Evolutionary conservation across 2,888 invertebrate species (phyloP), one percentile per base, ranked within the genome.

Genomic region (Dermolepida albohirtum): DNA sequence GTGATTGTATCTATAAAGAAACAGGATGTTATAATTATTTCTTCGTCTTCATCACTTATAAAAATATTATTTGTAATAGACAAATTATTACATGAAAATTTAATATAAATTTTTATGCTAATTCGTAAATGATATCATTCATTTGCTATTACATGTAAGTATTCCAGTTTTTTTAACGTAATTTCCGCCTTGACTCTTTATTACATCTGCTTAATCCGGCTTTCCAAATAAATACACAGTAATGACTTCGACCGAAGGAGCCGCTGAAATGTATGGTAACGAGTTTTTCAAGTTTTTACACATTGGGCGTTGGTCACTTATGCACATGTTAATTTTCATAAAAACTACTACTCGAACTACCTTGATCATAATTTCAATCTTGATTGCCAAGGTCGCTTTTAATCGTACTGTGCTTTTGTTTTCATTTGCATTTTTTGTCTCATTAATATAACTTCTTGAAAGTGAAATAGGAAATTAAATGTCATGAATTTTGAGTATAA

Each of bases 281-380:
- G 49, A 49, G 49, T 49, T 49, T 49, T 6, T 49, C 49, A 16
- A 49, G 49, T 49, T 49, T 49, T 49, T 17, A 49, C 49, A 8
- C 22, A 51, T 16, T 57, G 57, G 57, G 57, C 41, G 57, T 57
- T 57, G 57, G 57, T 40, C 41, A 6, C 49, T 11, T 10, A 49
- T 49, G 17, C 8, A 57, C 17, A 22, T 11, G 57, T 40, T 40
- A 22, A 41, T 40, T 40, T 57, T 17, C 22, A 49, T 22, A 49
- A 22, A 49, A 10, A 16, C 17, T 11, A 5, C 49, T 17, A 40
- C 2, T 12, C 14, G 55, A 57, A 27, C 8, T 17, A 22, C 39
- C 39, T 16, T 41, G 57, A 41, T 57, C 39, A 14, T 55, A 43
- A 39, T 54, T 41, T 14, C 11, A 41, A 14, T n/a, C 17, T 12